A percentile compares a stretch with the other conserved stretches of the same genome.
These are phyloP conservation scores for Acanthosepion pharaonis DNA, from an alignment of 2,888 invertebrate species.

Conservation along the genomic window DNA sequence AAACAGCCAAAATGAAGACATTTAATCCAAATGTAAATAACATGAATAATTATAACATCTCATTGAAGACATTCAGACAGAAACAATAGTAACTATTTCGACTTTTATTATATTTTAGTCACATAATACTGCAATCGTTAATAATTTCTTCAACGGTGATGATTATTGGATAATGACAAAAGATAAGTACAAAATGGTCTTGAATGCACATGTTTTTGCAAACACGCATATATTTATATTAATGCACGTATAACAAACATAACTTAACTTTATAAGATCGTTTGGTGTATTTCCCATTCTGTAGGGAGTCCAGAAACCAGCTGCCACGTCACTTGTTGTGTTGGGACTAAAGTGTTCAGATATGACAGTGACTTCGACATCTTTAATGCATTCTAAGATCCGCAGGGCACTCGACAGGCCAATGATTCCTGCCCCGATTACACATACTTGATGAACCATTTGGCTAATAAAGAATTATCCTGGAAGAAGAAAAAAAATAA, in stretches of 20 bases:
- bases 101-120: too few species aligned
- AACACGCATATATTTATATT: not conserved
- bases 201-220: not conserved
- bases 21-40: too few species aligned
- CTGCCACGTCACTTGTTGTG: constrained; percentile 70
- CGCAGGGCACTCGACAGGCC: constrained; percentile 24
- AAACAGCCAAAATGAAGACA: too few species aligned
- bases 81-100: too few species aligned
- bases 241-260: not conserved
- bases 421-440: constrained; percentile 41
- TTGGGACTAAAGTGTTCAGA: constrained; percentile 68
- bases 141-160: too few species aligned
- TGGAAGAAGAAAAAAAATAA: not conserved
- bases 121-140: too few species aligned
- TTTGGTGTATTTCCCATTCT: constrained; percentile 55
- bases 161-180: too few species aligned
- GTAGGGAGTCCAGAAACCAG: constrained; percentile 70
- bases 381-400: constrained; percentile 47
- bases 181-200: too few species aligned
- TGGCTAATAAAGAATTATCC: not conserved
- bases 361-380: constrained; percentile 66
- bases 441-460: constrained; percentile 39
- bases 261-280: not conserved
- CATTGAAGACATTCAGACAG: too few species aligned
- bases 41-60: too few species aligned